These are phyloP conservation scores for Agonopterix heracliana DNA, from an alignment of 2,888 invertebrate species.

Conservation along the genomic window DNA sequence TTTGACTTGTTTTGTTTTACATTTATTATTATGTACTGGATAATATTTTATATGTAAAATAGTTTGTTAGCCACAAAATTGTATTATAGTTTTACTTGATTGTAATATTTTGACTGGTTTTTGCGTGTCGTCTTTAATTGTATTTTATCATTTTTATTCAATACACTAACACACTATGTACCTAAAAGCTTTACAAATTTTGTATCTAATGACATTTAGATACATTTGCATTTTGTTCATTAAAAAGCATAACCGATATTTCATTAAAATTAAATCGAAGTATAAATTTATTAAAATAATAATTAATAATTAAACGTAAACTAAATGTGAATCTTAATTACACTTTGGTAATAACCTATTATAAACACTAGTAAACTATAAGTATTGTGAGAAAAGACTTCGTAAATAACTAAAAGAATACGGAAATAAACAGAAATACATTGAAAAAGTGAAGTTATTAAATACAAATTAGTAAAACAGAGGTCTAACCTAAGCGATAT, in stretches of 20 bases:
- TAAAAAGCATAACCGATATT: background rate
- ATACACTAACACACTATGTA: background rate
- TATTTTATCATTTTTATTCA: background rate
- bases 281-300: constrained; percentile 17
- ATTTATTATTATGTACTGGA: background rate
- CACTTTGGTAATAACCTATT: constrained; percentile 67
- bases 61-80: too few species aligned
- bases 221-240: background rate
- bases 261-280: background rate
- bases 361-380: constrained; percentile 55
- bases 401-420: constrained; percentile 2
- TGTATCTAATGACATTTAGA: background rate
- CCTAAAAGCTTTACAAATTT: background rate
- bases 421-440: constrained; percentile 13
- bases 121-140: background rate
- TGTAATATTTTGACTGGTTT: too few species aligned
- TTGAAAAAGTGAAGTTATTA: constrained; percentile 6
- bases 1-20: constrained; percentile 7
- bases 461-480: constrained; percentile 1
- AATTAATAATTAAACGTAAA: constrained; percentile 19
- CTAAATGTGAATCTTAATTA: constrained; percentile 67
- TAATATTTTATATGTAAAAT: too few species aligned
- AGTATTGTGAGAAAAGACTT: constrained; percentile 40
- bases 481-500: constrained; percentile 8
- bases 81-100: too few species aligned